phyloP scores from a whole-genome alignment of 2,113 vertebrate genomes.

The Ardeotis arabs region DNA sequence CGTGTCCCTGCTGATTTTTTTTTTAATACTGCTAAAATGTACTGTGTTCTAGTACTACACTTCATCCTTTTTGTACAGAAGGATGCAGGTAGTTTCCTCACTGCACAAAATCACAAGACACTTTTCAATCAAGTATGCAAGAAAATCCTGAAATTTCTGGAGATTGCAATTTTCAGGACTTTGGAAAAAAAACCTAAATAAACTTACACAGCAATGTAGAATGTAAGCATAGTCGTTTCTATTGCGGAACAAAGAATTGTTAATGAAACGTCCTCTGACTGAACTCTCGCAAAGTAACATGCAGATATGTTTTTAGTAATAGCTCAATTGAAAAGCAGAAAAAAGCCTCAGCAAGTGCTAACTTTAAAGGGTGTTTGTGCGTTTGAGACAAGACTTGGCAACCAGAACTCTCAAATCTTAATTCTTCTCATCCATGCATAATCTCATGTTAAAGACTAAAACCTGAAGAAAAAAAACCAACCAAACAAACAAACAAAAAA shows the following conservation, averaged over 20 bases:
- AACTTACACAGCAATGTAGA: background rate
- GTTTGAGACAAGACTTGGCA: background rate
- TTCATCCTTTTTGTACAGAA: background rate
- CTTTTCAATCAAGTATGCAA: background rate
- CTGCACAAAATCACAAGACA: background rate
- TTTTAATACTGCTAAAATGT: background rate
- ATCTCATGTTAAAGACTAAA: background rate
- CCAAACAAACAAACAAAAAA: background rate
- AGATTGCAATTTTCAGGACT: background rate
- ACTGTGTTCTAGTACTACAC: background rate
- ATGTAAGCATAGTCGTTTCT: background rate
- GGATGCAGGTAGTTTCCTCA: background rate
- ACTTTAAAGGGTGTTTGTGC: background rate
- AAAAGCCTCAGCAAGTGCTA: background rate
- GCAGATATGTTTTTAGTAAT: background rate
- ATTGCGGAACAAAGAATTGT: background rate
- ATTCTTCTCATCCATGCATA: background rate
- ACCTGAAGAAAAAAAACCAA: background rate
- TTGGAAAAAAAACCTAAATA: background rate
- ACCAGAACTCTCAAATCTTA: background rate
- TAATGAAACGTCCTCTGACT: background rate
- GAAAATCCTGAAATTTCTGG: background rate
- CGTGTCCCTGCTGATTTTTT: background rate
- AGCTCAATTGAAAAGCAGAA: background rate
- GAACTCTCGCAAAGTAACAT: background rate